Evolutionary conservation across 2,888 invertebrate species (phyloP).

Genomic region (Xanthostigma xanthostigma): DNA sequence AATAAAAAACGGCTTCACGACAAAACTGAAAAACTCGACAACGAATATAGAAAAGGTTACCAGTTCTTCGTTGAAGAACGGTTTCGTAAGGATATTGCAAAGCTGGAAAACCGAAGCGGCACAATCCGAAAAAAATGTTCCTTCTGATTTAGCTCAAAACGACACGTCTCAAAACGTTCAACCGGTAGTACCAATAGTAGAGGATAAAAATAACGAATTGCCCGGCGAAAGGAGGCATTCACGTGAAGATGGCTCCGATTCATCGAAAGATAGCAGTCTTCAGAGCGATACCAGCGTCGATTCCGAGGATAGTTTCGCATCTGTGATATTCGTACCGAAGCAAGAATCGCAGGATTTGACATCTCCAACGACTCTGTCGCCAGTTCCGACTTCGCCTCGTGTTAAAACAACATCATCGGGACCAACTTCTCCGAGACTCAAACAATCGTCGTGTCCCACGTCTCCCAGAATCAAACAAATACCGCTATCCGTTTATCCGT

Average conservation of each 20-base stretch:
- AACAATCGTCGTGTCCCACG: conserved; percentile 50
- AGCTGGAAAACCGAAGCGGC: conserved; percentile 52
- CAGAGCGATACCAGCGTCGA: conserved; percentile 91
- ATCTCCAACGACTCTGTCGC: conserved; percentile 44
- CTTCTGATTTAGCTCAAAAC: background rate
- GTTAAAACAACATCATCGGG: conserved; percentile 49
- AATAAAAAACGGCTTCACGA: conserved; percentile 67
- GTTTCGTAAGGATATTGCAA: conserved; percentile 72
- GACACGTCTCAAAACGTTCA: conserved; percentile 11
- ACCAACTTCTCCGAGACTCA: conserved; percentile 62
- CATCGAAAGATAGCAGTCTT: conserved; percentile 75
- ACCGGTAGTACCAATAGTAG: conserved; percentile 18
- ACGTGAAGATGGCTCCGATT: conserved; percentile 77
- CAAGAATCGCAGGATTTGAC: conserved; percentile 45
- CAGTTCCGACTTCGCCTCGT: conserved; percentile 45
- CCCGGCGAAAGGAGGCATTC: conserved; percentile 55
- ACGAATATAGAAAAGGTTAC: conserved; percentile 74
- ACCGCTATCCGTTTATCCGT: conserved; percentile 34
- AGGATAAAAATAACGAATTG: conserved; percentile 18
- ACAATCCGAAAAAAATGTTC: conserved; percentile 16
- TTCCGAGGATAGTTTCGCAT: conserved; percentile 86
- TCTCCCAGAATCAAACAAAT: conserved; percentile 51
- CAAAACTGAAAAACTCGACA: conserved; percentile 67
- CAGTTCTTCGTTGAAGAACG: conserved; percentile 47
- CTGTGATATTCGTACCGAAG: conserved; percentile 82